Conservation (phyloP, 2,888 invertebrate species). For the Drosophila imparisetae region DNA sequence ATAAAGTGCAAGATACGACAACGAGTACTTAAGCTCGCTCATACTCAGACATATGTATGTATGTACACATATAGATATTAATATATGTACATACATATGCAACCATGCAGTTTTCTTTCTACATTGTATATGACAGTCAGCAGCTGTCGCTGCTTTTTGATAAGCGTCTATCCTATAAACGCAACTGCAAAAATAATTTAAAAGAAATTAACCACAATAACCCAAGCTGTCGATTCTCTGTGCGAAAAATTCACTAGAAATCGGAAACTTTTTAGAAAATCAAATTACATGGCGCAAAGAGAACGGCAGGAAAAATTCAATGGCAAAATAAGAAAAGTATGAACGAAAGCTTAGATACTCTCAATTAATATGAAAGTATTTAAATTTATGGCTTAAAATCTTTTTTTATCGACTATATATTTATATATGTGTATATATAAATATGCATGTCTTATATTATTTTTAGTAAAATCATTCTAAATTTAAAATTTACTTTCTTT, state of each 20-base stretch:
- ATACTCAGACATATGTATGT: conserved; percentile 22
- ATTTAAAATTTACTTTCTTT: background rate
- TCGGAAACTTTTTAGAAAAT: conserved; percentile 80
- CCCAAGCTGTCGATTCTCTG: conserved; percentile 66
- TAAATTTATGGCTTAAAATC: background rate
- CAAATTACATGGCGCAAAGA: conserved; percentile 72
- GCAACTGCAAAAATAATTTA: conserved; percentile 75
- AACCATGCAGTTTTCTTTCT: background rate
- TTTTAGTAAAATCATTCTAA: background rate
- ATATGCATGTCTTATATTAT: background rate
- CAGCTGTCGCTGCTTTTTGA: conserved; percentile 71
- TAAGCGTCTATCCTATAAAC: conserved; percentile 56
- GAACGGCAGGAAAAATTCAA: conserved; percentile 42
- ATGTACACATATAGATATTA: conserved; percentile 12
- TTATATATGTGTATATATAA: background rate
- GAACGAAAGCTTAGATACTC: conserved; percentile 34
- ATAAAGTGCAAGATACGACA: conserved; percentile 68
- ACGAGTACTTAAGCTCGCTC: conserved; percentile 59
- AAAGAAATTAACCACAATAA: conserved; percentile 79
- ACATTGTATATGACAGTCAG: conserved; percentile 35
- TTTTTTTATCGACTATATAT: background rate
- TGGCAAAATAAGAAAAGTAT: background rate
- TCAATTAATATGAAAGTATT: conserved; percentile 2
- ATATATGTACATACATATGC: background rate
- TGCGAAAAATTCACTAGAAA: conserved; percentile 77